These are phyloP conservation scores for Daktulosphaira vitifoliae DNA, from an alignment of 1,140 invertebrate species.

Conservation along the genomic window DNA sequence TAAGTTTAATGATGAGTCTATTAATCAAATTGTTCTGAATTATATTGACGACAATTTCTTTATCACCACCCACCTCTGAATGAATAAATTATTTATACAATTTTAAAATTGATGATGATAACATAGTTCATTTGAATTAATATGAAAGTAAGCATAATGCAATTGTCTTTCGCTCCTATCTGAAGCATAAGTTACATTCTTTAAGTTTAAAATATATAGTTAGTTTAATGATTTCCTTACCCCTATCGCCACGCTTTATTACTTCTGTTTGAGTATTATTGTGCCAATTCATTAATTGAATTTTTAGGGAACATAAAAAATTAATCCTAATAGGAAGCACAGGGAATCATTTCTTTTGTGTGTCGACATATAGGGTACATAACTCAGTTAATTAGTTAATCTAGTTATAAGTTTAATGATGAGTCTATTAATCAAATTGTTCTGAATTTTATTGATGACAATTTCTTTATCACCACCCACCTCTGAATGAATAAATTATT, in stretches of 20 bases:
- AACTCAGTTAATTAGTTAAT: too few relatives aligned
- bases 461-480: constrained; percentile 20
- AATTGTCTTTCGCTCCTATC: constrained; percentile 7
- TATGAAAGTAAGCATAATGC: constrained; percentile 1
- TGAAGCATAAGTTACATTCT: neutral
- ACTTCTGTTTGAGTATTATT: neutral
- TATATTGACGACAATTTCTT: neutral
- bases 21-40: neutral
- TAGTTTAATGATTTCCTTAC: too few relatives aligned
- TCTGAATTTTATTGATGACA: constrained; percentile 15
- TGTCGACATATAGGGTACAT: too few relatives aligned
- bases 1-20: neutral
- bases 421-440: neutral
- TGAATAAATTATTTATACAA: too few relatives aligned
- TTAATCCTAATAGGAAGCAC: too few relatives aligned
- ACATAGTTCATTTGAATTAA: constrained; percentile 7
- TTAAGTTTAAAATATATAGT: too few relatives aligned
- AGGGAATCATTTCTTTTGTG: too few relatives aligned
- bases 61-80: too few relatives aligned
- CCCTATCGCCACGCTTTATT: neutral
- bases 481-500: neutral
- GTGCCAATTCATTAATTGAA: constrained; percentile 4
- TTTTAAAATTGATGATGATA: neutral
- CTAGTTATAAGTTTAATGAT: neutral
- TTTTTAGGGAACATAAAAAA: neutral